These are phyloP conservation scores for Clytia hemisphaerica DNA, from an alignment of 30 jellyfish, hydroid and myxozoan genomes.

Conservation along the genomic window DNA sequence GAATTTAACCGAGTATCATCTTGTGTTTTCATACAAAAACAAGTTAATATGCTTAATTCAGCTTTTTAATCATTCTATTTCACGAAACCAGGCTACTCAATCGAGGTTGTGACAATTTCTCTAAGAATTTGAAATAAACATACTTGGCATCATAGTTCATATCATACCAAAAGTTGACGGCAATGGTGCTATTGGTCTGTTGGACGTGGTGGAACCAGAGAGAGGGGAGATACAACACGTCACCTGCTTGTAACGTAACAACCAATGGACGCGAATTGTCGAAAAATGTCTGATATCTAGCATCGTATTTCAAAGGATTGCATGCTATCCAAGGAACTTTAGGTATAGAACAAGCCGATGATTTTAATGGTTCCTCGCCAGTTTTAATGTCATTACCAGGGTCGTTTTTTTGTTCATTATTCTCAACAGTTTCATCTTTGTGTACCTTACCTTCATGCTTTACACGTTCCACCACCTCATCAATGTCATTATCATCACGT, in stretches of 20 bases:
- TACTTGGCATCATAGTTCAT: slow-evolving; percentile 87
- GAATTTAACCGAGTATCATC: no score
- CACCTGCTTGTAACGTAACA: slow-evolving; percentile 62
- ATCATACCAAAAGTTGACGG: slow-evolving; percentile 95
- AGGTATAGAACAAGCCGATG: no score
- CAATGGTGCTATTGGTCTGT: slow-evolving; percentile 75
- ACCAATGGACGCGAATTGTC: slow-evolving; percentile 31
- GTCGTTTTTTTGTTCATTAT: not conserved
- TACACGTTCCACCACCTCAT: not conserved
- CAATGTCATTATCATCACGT: not conserved
- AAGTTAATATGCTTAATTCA: no score
- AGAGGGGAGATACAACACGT: slow-evolving; percentile 78
- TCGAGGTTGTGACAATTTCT: no score
- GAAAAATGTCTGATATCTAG: slow-evolving; percentile 32
- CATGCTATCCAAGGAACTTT: slow-evolving; percentile 75
- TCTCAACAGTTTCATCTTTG: not conserved
- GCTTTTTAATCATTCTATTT: no score
- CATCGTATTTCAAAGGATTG: slow-evolving; percentile 67
- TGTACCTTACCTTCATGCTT: not conserved
- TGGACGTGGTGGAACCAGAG: slow-evolving; percentile 96
- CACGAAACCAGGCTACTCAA: no score
- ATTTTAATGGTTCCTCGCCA: no score
- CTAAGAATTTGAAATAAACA: slow-evolving; percentile 69
- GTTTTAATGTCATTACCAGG: not conserved
- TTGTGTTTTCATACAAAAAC: no score